Evolutionary conservation across 2,113 vertebrate genomes (phyloP).

Genomic region (Laterallus jamaicensis): DNA sequence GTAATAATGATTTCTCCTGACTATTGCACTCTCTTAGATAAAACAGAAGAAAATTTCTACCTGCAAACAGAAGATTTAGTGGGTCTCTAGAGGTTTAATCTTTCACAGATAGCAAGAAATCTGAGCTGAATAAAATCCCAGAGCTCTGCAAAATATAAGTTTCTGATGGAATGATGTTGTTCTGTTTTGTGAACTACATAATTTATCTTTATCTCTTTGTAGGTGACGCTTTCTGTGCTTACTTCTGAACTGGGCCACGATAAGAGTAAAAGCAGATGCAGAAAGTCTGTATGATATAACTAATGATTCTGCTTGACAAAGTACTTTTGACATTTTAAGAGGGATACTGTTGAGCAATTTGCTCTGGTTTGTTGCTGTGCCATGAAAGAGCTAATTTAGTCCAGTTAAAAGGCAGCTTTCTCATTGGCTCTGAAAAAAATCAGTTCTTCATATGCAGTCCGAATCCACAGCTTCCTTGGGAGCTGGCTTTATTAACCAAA

Average conservation of each 20-base stretch:
- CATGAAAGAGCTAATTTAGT: constrained; percentile 40
- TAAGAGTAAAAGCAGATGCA: constrained; percentile 18
- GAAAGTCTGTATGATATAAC: constrained; percentile 32
- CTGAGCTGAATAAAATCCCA: neutral
- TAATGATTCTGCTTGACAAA: constrained; percentile 50
- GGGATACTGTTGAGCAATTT: constrained; percentile 38
- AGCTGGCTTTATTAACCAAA: neutral
- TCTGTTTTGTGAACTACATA: neutral
- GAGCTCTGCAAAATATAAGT: neutral
- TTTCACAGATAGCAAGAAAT: constrained; percentile 20
- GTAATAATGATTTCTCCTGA: neutral
- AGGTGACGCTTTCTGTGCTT: neutral
- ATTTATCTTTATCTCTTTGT: constrained; percentile 41
- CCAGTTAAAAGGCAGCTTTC: neutral
- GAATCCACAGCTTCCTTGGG: neutral
- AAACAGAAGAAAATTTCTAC: neutral
- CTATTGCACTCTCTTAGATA: neutral
- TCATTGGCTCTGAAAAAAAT: constrained; percentile 12
- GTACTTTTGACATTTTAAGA: constrained; percentile 54
- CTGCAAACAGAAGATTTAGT: neutral
- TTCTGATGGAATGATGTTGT: neutral
- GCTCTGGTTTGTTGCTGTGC: constrained; percentile 50
- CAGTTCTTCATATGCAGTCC: neutral
- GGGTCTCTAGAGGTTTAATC: neutral
- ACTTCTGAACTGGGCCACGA: neutral